These are phyloP conservation scores for Sandelia bainsii DNA, from an alignment of 2,797 vertebrate species.

Conservation along the genomic window DNA sequence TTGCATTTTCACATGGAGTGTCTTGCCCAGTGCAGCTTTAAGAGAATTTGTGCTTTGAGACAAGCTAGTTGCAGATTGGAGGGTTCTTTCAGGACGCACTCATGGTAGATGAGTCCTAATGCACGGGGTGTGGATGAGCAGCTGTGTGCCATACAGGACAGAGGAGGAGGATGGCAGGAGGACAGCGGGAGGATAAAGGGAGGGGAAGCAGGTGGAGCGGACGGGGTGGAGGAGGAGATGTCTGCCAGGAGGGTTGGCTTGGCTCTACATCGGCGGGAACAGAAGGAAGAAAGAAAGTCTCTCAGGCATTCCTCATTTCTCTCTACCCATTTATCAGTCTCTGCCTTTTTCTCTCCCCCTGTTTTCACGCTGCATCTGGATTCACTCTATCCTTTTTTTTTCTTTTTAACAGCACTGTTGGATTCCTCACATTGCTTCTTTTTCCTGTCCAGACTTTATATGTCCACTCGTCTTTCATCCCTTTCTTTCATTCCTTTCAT, in stretches of 20 bases:
- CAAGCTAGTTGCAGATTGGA: conserved; percentile 39
- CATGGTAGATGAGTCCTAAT: conserved; percentile 53
- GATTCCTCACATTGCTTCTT: conserved; percentile 53
- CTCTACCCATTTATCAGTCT: conserved; percentile 70
- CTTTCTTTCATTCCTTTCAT: conserved; percentile 56
- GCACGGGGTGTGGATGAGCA: conserved; percentile 64
- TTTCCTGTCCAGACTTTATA: conserved; percentile 61
- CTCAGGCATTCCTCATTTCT: conserved; percentile 65
- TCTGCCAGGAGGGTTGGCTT: conserved; percentile 72
- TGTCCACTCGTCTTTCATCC: conserved; percentile 52
- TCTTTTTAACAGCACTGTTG: conserved; percentile 53
- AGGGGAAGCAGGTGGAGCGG: conserved; percentile 74
- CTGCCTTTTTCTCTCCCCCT: conserved; percentile 56
- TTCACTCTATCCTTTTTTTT: conserved; percentile 45
- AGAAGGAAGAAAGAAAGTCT: conserved; percentile 72
- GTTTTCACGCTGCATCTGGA: conserved; percentile 76
- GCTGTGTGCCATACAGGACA: conserved; percentile 70
- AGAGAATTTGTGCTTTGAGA: conserved; percentile 51
- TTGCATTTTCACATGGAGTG: conserved; percentile 36
- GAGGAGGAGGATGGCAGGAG: conserved; percentile 60
- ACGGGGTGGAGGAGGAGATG: conserved; percentile 68
- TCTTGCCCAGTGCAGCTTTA: conserved; percentile 31
- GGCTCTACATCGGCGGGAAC: conserved; percentile 65
- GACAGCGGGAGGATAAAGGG: conserved; percentile 62
- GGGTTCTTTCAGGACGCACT: conserved; percentile 54